A percentile compares a stretch with the other conserved stretches of the same genome.
Conservation (phyloP, 2,888 invertebrate species). For the Platerodrilus igneus region DNA sequence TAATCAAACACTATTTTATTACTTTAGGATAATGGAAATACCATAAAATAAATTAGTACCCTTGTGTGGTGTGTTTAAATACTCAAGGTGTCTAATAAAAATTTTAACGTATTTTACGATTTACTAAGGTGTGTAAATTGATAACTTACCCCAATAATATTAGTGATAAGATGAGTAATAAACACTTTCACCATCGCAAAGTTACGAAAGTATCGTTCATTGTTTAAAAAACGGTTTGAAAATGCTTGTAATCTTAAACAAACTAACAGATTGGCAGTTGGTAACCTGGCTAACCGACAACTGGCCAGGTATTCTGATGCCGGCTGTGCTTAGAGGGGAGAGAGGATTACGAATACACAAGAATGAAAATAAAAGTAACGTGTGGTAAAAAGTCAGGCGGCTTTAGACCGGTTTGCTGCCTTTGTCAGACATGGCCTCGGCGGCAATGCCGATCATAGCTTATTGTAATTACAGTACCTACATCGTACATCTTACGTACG, state of each 20-base stretch:
- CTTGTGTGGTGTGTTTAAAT: neutral
- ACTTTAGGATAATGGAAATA: neutral
- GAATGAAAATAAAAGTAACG: slow-evolving; percentile 33
- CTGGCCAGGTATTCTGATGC: slow-evolving; percentile 29
- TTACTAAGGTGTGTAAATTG: too few relatives aligned
- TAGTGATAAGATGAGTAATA: too few relatives aligned
- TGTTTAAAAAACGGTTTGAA: too few relatives aligned
- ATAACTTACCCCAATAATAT: slow-evolving; percentile 7
- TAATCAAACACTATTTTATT: neutral
- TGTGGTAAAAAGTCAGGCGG: slow-evolving; percentile 31
- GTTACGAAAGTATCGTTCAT: too few relatives aligned
- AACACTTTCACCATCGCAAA: slow-evolving; percentile 22
- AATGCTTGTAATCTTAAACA: slow-evolving; percentile 18
- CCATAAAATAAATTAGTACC: too few relatives aligned
- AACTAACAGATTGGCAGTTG: slow-evolving; percentile 26
- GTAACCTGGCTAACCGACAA: slow-evolving; percentile 24
- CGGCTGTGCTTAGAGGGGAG: slow-evolving; percentile 27
- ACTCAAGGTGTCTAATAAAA: neutral
- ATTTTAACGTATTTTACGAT: neutral
- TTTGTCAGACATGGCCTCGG: slow-evolving; percentile 33
- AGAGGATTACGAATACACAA: slow-evolving; percentile 23
- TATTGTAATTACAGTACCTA: slow-evolving; percentile 38
- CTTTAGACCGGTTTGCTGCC: slow-evolving; percentile 29
- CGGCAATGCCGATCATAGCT: slow-evolving; percentile 36
- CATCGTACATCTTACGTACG: slow-evolving; percentile 33